Evolutionary conservation across 2,113 vertebrate genomes (phyloP).

Genomic region (Nibea albiflora): DNA sequence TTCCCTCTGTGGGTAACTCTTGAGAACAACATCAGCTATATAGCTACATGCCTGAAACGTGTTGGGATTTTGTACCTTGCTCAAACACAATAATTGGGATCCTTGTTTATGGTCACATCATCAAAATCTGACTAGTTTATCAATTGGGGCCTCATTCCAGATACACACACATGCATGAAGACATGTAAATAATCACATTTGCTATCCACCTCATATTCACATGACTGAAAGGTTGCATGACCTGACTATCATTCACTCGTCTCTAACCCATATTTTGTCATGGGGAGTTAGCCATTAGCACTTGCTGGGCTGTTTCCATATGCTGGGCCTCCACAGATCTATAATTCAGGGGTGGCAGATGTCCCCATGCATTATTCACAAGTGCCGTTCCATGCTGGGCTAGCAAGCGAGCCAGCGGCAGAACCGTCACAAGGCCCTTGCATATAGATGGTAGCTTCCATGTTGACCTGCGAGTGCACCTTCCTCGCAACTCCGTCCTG

Average conservation of each 20-base stretch:
- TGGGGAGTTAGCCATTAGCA: constrained; percentile 81
- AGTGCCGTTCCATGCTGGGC: constrained; percentile 73
- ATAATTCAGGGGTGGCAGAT: constrained; percentile 88
- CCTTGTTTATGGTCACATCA: constrained; percentile 30
- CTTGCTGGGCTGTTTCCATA: constrained; percentile 81
- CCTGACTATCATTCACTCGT: constrained; percentile 70
- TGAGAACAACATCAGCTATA: not conserved
- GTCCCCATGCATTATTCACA: constrained; percentile 85
- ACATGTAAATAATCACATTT: constrained; percentile 67
- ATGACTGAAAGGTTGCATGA: constrained; percentile 63
- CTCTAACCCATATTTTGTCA: constrained; percentile 80
- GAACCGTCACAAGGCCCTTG: constrained; percentile 69
- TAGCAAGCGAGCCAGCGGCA: constrained; percentile 69
- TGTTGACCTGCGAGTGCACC: constrained; percentile 67
- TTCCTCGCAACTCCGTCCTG: constrained; percentile 27
- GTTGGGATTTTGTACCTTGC: constrained; percentile 17
- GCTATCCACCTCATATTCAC: constrained; percentile 51
- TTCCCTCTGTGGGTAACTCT: not conserved
- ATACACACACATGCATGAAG: not conserved
- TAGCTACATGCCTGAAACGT: not conserved
- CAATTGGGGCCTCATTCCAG: constrained; percentile 10
- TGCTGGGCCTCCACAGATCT: constrained; percentile 83
- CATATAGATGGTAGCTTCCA: constrained; percentile 68
- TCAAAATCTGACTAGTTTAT: constrained; percentile 3
- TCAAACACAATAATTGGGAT: constrained; percentile 18